Conservation (phyloP, 2,113 vertebrate species). For the Gymnarchus niloticus region DNA sequence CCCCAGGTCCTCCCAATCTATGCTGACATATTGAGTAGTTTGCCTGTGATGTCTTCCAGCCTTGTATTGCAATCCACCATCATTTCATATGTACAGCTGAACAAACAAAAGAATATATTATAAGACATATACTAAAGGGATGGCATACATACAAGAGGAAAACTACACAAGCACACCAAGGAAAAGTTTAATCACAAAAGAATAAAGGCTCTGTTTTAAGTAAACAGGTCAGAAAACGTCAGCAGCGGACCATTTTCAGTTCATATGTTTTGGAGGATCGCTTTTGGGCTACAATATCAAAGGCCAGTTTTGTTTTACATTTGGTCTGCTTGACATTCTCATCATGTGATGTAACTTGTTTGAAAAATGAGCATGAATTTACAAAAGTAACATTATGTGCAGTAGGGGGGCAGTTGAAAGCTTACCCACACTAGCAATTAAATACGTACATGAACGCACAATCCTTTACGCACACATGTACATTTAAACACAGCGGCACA, state of each 20-base stretch:
- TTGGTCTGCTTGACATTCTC: conserved; percentile 2
- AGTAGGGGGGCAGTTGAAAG: not conserved
- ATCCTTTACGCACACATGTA: not conserved
- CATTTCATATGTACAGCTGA: too few species aligned
- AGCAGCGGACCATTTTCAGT: not conserved
- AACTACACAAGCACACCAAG: not conserved
- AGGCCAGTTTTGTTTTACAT: not conserved
- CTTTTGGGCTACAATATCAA: not conserved
- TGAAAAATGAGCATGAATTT: not conserved
- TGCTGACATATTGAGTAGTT: not conserved
- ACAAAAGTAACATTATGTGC: conserved; percentile 11
- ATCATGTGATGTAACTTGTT: conserved; percentile 2
- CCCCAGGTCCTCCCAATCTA: not conserved
- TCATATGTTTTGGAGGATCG: not conserved
- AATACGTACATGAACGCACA: not conserved
- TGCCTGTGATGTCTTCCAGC: not conserved
- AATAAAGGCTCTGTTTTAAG: not conserved
- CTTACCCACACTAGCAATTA: not conserved
- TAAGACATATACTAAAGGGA: not conserved
- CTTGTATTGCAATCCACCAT: not conserved
- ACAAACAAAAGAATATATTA: not conserved
- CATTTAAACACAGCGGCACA: conserved; percentile 9
- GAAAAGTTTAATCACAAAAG: not conserved
- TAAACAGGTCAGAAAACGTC: not conserved
- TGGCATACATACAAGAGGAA: not conserved